These are phyloP conservation scores for Galaxias olidus DNA, from an alignment of 2,797 vertebrate species.

Conservation along the genomic window DNA sequence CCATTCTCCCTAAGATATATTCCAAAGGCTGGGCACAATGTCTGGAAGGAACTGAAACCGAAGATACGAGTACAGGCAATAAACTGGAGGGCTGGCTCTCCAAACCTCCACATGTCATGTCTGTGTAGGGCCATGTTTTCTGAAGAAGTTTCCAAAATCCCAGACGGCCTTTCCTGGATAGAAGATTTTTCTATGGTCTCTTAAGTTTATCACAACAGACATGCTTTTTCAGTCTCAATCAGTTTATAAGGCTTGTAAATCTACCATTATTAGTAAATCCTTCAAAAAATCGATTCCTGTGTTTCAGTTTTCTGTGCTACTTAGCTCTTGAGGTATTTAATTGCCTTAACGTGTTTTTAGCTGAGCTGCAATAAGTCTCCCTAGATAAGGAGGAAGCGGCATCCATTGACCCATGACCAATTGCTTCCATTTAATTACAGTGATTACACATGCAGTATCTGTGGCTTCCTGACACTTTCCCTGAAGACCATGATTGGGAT, in stretches of 20 bases:
- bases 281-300: not conserved
- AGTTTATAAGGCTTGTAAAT: not conserved
- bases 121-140: slow-evolving; percentile 21
- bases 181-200: slow-evolving; percentile 12
- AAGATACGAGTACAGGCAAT: slow-evolving; percentile 32
- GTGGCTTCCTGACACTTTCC: slow-evolving; percentile 48
- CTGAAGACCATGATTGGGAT: slow-evolving; percentile 40
- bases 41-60: slow-evolving; percentile 35
- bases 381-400: slow-evolving; percentile 24
- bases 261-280: too few relatives aligned
- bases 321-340: slow-evolving; percentile 11
- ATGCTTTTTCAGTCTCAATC: slow-evolving; percentile 2
- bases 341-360: slow-evolving; percentile 13
- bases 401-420: slow-evolving; percentile 53
- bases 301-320: not conserved
- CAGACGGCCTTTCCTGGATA: slow-evolving; percentile 33
- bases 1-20: slow-evolving; percentile 47
- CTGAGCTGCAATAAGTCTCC: slow-evolving; percentile 5
- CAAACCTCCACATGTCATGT: slow-evolving; percentile 16
- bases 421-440: slow-evolving; percentile 55
- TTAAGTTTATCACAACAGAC: slow-evolving; percentile 3
- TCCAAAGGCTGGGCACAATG: slow-evolving; percentile 50
- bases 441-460: slow-evolving; percentile 53
- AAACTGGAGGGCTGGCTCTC: slow-evolving; percentile 33
- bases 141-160: slow-evolving; percentile 2